These are phyloP conservation scores for Cheilosia urbana DNA, from an alignment of 2,888 invertebrate genomes.

Conservation along the genomic window DNA sequence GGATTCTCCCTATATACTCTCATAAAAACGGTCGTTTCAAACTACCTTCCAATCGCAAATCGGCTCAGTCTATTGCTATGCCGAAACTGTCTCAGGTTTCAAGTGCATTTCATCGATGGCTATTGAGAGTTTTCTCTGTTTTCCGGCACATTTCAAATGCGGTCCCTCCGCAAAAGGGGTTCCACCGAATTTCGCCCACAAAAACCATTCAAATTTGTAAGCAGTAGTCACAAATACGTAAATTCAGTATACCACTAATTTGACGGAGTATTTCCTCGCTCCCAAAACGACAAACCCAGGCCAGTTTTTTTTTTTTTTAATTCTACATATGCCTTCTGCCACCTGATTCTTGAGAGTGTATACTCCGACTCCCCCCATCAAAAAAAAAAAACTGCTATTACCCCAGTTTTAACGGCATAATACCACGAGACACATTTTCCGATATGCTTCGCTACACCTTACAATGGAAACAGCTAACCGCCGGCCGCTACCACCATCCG, in stretches of 20 bases:
- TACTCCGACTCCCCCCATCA: neutral
- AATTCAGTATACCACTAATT: neutral
- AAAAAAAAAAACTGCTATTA: no score
- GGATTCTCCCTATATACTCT: no score
- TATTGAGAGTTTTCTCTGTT: no score
- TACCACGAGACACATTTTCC: conserved; percentile 61
- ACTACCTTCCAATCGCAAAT: no score
- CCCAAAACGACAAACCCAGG: neutral
- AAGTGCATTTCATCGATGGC: no score
- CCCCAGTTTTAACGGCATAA: conserved; percentile 42
- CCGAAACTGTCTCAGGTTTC: no score
- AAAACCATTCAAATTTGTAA: no score
- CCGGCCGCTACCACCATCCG: conserved; percentile 4
- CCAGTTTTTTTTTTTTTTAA: neutral
- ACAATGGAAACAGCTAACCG: conserved; percentile 65
- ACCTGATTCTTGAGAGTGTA: conserved; percentile 18
- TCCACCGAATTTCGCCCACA: no score
- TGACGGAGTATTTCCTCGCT: neutral
- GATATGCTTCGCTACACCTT: conserved; percentile 62
- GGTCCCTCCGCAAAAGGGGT: no score
- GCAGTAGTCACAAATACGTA: neutral
- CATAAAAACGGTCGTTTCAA: no score
- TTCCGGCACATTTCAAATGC: no score
- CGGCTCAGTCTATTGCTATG: no score
- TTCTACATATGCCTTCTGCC: neutral